A percentile compares a stretch with the other conserved stretches of the same genome.
These are phyloP conservation scores for Sula dactylatra DNA, from an alignment of 2,113 vertebrate species.

Conservation along the genomic window DNA sequence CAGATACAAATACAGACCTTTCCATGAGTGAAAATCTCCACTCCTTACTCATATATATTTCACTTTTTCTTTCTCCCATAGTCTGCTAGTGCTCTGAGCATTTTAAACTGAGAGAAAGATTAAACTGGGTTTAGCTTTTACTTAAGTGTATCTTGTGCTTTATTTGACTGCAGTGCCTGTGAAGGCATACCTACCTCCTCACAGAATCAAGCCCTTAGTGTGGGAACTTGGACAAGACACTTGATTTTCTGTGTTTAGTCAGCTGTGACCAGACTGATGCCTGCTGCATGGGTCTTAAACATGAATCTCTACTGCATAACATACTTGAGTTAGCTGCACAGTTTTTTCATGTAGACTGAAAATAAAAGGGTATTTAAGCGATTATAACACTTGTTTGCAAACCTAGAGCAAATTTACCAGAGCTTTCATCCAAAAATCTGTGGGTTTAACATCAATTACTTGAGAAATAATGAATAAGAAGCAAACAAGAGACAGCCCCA, in stretches of 20 bases:
- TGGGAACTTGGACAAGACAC: not conserved
- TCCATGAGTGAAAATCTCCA: not conserved
- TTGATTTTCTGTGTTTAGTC: not conserved
- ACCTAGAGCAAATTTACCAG: not conserved
- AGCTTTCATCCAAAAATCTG: not conserved
- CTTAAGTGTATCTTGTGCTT: not conserved
- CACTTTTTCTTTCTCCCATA: not conserved
- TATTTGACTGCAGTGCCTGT: not conserved
- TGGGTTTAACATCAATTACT: not conserved
- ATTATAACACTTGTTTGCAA: not conserved
- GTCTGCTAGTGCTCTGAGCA: not conserved
- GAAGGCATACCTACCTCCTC: not conserved
- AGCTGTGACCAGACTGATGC: not conserved
- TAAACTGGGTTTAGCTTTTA: not conserved
- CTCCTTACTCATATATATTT: not conserved
- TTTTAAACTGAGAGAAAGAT: not conserved
- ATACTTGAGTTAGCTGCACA: not conserved
- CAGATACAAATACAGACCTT: not conserved
- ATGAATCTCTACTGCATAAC: not conserved
- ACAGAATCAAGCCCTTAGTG: not conserved
- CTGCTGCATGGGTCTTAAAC: not conserved
- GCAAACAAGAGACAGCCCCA: not conserved
- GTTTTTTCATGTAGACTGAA: not conserved
- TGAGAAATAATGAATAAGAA: not conserved
- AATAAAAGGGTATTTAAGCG: not conserved